Evolutionary conservation across 53 echinoderm and acorn worm genomes (phyloP).

Genomic region (Mesocentrotus franciscanus): DNA sequence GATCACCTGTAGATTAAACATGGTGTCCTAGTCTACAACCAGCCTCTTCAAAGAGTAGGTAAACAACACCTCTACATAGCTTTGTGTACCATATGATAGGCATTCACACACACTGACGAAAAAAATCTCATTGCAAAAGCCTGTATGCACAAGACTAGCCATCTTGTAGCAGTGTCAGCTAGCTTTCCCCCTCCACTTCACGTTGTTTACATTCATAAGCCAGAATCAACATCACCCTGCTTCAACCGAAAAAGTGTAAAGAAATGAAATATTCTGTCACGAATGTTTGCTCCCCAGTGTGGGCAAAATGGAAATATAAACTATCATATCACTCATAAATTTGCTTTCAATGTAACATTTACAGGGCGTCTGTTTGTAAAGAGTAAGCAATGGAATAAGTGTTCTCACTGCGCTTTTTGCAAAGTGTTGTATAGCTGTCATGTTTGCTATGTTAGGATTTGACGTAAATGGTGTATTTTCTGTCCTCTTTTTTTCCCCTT

Average conservation of each 20-base stretch:
- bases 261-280: constrained; percentile 57
- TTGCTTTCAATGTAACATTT: constrained; percentile 55
- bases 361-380: constrained; percentile 41
- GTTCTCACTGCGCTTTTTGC: constrained; percentile 33
- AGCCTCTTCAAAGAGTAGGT: background rate
- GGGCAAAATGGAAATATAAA: constrained; percentile 58
- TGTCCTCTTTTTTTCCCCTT: background rate
- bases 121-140: constrained; percentile 18
- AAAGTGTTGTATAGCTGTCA: constrained; percentile 26
- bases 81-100: background rate
- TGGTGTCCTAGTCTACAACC: background rate
- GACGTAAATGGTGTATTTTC: constrained; percentile 52
- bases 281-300: constrained; percentile 59
- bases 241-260: constrained; percentile 29
- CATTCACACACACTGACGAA: background rate
- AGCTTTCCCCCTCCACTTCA: constrained; percentile 19
- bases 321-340: constrained; percentile 67
- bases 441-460: constrained; percentile 31
- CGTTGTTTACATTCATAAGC: constrained; percentile 66
- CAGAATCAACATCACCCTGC: constrained; percentile 29
- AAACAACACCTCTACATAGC: background rate
- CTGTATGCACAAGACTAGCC: background rate
- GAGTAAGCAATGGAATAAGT: constrained; percentile 2
- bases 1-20: background rate
- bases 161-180: background rate